Percentiles rank a stretch among this genome's conserved stretches.
phyloP scores from a whole-genome alignment of 1,140 invertebrate species.

The Mamestra configurata region DNA sequence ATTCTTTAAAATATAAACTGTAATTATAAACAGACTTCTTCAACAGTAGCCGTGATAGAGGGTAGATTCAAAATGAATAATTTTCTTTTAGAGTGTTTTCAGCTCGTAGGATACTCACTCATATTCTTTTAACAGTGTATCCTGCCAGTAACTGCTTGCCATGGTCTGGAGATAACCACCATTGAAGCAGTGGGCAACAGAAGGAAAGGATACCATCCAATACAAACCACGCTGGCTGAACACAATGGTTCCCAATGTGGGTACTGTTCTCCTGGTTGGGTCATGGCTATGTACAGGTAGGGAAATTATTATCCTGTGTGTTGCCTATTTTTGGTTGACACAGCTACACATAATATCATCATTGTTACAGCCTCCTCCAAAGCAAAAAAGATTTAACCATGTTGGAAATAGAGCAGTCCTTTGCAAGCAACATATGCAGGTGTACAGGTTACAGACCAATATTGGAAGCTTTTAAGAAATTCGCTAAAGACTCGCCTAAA shows the following conservation, averaged over 20 bases:
- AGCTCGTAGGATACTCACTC: background rate
- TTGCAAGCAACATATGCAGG: slow-evolving; percentile 93
- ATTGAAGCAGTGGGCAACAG: slow-evolving; percentile 93
- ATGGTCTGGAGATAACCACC: slow-evolving; percentile 93
- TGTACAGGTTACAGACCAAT: slow-evolving; percentile 95
- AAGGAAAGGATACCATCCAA: slow-evolving; percentile 91
- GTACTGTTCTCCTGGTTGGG: slow-evolving; percentile 94
- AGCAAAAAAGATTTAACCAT: slow-evolving; percentile 85
- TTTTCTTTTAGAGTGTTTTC: background rate
- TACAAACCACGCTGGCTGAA: slow-evolving; percentile 91
- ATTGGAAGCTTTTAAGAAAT: slow-evolving; percentile 92
- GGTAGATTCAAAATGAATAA: no score
- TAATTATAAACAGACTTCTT: no score
- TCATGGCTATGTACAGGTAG: slow-evolving; percentile 95
- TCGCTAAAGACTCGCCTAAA: slow-evolving; percentile 80
- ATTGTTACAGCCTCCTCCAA: slow-evolving; percentile 53
- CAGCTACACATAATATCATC: background rate
- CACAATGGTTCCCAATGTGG: slow-evolving; percentile 94
- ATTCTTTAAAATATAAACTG: no score
- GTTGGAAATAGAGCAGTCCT: slow-evolving; percentile 91
- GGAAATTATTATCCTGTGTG: background rate
- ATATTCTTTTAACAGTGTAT: slow-evolving; percentile 88
- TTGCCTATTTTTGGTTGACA: no score
- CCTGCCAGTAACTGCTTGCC: slow-evolving; percentile 90
- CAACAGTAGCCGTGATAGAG: no score